These are phyloP conservation scores for Chelonoidis abingdonii DNA, from an alignment of 2,113 vertebrate genomes.

Conservation along the genomic window DNA sequence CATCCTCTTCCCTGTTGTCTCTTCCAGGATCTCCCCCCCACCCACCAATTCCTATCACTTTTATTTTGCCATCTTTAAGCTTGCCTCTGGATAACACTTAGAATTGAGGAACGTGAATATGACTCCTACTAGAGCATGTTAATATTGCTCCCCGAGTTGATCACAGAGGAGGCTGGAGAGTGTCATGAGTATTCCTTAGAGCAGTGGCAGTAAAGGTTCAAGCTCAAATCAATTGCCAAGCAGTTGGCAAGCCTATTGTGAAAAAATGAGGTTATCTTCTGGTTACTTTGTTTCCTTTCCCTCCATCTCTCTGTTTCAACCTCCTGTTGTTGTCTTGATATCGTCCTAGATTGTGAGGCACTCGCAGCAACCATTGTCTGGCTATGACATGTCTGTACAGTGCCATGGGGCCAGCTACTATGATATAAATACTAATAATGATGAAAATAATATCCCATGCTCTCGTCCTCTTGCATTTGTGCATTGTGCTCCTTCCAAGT, in stretches of 20 bases:
- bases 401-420: not conserved
- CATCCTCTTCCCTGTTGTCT: not conserved
- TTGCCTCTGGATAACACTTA: not conserved
- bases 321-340: fast-evolving
- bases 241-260: fast-evolving
- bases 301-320: not conserved
- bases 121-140: not conserved
- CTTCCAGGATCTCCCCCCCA: not conserved
- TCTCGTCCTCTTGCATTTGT: not conserved
- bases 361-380: not conserved
- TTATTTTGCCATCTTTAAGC: not conserved
- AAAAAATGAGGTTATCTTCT: not conserved
- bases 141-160: not conserved
- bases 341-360: not conserved
- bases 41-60: not conserved
- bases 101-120: not conserved
- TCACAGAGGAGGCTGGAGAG: not conserved
- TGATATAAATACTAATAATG: not conserved
- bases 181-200: not conserved
- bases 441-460: not conserved
- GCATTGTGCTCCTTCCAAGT: not conserved
- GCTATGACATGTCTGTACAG: not conserved
- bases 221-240: not conserved
- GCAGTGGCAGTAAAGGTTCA: not conserved
- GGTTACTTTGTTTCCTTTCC: not conserved